These are phyloP conservation scores for Leptogaster cylindrica DNA, from an alignment of 2,888 invertebrate genomes.

Conservation along the genomic window DNA sequence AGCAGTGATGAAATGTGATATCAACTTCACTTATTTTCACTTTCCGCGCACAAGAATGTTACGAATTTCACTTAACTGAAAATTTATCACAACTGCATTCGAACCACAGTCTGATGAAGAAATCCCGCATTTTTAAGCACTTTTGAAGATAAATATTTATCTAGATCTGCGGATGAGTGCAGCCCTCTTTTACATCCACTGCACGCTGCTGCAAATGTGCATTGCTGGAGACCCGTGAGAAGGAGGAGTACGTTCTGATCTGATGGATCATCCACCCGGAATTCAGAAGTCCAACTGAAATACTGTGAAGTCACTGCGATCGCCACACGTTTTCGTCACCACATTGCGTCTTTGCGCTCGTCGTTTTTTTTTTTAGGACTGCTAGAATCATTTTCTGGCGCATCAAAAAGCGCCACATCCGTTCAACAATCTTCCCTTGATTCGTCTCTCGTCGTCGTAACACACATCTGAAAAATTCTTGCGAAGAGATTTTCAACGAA, in stretches of 20 bases:
- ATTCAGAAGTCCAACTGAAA: constrained; percentile 43
- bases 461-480: constrained; percentile 9
- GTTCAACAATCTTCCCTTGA: constrained; percentile 14
- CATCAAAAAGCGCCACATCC: constrained; percentile 11
- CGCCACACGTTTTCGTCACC: constrained; percentile 27
- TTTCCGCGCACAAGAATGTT: not conserved
- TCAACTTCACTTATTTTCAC: not conserved
- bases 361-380: not conserved
- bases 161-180: not conserved
- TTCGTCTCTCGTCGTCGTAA: not conserved
- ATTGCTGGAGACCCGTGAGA: not conserved
- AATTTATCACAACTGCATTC: not conserved
- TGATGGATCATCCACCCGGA: constrained; percentile 38
- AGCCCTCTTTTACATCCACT: not conserved
- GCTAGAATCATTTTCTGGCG: not conserved
- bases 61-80: not conserved
- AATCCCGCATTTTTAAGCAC: not conserved
- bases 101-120: not conserved
- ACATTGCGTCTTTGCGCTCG: constrained; percentile 40
- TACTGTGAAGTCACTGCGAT: constrained; percentile 33
- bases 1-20: not conserved
- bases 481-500: constrained; percentile 12
- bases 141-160: not conserved
- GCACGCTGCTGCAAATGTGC: not conserved
- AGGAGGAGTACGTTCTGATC: constrained; percentile 17